A percentile compares a stretch with the other conserved stretches of the same genome.
phyloP scores from a whole-genome alignment of 2,113 vertebrate genomes.

The Dicaeum eximium region DNA sequence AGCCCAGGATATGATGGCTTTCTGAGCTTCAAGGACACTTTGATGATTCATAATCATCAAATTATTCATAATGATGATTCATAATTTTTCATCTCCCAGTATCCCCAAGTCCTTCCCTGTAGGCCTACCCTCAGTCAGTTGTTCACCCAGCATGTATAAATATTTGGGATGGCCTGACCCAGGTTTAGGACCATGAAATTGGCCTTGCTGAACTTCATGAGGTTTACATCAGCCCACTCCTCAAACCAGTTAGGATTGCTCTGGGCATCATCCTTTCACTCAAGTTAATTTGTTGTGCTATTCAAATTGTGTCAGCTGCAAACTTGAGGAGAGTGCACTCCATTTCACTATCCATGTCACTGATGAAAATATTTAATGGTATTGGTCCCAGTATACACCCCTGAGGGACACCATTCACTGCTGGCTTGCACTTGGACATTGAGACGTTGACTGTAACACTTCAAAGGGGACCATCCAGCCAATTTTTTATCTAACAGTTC shows the following conservation, averaged over 20 bases:
- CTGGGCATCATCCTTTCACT: not conserved
- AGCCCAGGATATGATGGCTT: not conserved
- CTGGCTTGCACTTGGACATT: not conserved
- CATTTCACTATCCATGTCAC: not conserved
- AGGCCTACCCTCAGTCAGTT: not conserved
- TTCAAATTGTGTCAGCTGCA: not conserved
- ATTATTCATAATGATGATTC: too few species aligned
- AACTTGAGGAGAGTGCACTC: not conserved
- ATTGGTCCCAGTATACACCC: not conserved
- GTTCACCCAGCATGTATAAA: not conserved
- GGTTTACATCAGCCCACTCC: not conserved
- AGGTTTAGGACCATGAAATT: not conserved
- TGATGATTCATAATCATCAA: accelerated
- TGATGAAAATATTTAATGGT: not conserved
- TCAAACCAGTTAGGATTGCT: not conserved
- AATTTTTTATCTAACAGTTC: not conserved
- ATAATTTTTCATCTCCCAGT: not conserved
- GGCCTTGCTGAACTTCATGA: not conserved
- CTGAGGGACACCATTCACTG: not conserved
- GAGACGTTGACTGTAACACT: not conserved
- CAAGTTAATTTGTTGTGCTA: not conserved
- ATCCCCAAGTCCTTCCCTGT: not conserved
- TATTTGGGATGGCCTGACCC: accelerated
- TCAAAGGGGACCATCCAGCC: not conserved
- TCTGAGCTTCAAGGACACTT: not conserved